phyloP scores from a whole-genome alignment of 2,888 invertebrate species.

The Hybos culiciformis region DNA sequence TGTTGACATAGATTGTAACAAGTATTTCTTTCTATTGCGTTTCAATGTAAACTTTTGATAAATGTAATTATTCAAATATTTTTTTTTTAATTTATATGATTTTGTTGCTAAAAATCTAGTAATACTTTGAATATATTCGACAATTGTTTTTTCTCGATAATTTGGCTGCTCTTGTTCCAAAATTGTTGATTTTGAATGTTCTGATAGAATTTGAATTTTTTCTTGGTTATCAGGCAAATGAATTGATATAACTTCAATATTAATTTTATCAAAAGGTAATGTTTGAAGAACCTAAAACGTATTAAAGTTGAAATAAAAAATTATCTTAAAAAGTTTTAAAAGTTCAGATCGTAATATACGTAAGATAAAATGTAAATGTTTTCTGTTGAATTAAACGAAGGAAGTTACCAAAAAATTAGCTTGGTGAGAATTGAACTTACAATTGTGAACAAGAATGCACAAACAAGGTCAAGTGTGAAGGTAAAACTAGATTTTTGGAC shows the following conservation, averaged over 20 bases:
- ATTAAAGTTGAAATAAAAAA: background rate
- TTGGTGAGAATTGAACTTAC: too few species aligned
- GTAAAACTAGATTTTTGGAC: background rate
- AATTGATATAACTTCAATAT: conserved; percentile 34
- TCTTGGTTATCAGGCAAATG: conserved; percentile 28
- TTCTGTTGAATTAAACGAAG: too few species aligned
- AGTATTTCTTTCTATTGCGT: conserved; percentile 32
- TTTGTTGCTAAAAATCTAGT: conserved; percentile 34
- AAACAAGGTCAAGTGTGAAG: too few species aligned
- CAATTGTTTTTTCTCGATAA: conserved; percentile 22
- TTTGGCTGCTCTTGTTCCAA: background rate
- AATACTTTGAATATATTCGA: conserved; percentile 30
- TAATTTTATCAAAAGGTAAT: conserved; percentile 33
- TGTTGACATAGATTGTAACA: too few species aligned
- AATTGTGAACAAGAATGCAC: too few species aligned
- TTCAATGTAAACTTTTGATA: conserved; percentile 29
- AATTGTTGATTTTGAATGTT: background rate
- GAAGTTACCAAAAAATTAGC: too few species aligned
- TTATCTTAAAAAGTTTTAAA: background rate
- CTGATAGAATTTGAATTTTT: background rate
- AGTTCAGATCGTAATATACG: too few species aligned
- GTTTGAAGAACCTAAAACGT: conserved; percentile 33
- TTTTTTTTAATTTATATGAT: conserved; percentile 32
- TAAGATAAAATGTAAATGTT: too few species aligned
- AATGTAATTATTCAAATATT: conserved; percentile 33